A percentile compares a stretch with the other conserved stretches of the same genome.
phyloP scores from a whole-genome alignment of 2,888 invertebrate species.

The Pandemis heparana region DNA sequence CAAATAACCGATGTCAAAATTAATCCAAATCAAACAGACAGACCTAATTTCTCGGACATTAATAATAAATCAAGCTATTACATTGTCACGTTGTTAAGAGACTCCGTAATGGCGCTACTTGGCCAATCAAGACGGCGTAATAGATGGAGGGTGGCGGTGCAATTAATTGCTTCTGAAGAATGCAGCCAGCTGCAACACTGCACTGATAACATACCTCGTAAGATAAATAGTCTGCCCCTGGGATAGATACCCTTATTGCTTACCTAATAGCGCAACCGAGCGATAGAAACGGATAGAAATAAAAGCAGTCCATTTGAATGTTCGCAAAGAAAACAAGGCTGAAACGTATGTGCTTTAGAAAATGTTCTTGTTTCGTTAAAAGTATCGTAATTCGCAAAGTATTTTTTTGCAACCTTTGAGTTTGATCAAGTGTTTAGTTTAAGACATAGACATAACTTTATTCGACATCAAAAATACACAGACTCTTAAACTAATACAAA shows the following conservation, averaged over 20 bases:
- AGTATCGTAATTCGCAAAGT: neutral
- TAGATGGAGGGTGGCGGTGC: conserved; percentile 67
- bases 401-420: neutral
- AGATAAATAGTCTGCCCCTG: conserved; percentile 60
- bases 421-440: neutral
- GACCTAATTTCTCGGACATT: neutral
- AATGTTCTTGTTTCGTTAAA: neutral
- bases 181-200: conserved; percentile 71
- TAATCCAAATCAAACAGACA: neutral
- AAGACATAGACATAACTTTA: too few species aligned
- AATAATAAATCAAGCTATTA: conserved; percentile 16
- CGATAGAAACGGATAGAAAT: conserved; percentile 37
- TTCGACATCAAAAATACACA: too few species aligned
- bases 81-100: conserved; percentile 51
- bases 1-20: neutral
- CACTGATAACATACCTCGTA: conserved; percentile 68
- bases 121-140: conserved; percentile 71
- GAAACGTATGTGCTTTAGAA: conserved; percentile 1
- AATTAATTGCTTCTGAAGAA: conserved; percentile 76
- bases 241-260: conserved; percentile 38
- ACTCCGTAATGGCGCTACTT: conserved; percentile 56
- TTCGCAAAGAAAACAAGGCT: conserved; percentile 2
- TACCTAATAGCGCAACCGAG: conserved; percentile 35
- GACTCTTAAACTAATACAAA: too few species aligned
- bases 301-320: conserved; percentile 34